A percentile compares a stretch with the other conserved stretches of the same genome.
These are phyloP conservation scores for Mastacembelus armatus DNA, from an alignment of 2,797 vertebrate species.

Conservation along the genomic window DNA sequence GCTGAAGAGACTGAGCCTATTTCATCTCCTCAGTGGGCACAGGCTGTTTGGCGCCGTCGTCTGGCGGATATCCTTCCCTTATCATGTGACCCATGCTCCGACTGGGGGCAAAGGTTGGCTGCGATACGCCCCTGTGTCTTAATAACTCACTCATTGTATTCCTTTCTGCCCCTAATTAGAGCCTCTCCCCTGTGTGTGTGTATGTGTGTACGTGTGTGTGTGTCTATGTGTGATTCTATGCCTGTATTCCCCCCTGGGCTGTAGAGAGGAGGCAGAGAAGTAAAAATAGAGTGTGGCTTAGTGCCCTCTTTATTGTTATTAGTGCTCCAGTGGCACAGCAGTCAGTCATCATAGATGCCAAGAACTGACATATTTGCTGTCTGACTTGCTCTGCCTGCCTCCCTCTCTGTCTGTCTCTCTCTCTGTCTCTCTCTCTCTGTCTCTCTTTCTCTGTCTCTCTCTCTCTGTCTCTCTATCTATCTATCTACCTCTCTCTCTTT, in stretches of 20 bases:
- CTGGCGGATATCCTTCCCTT: conserved; percentile 80
- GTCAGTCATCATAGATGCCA: conserved; percentile 78
- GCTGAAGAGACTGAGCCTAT: conserved; percentile 56
- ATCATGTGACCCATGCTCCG: conserved; percentile 81
- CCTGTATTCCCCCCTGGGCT: conserved; percentile 70
- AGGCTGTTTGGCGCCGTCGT: conserved; percentile 85
- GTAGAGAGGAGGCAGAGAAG: conserved; percentile 70
- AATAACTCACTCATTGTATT: conserved; percentile 92
- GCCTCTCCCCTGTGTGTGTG: conserved; percentile 74
- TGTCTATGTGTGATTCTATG: conserved; percentile 45
- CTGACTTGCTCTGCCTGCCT: conserved; percentile 40
- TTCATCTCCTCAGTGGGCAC: conserved; percentile 83
- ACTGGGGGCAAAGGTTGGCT: conserved; percentile 81
- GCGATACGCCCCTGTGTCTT: conserved; percentile 87
- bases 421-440: conserved; percentile 44
- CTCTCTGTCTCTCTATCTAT: conserved; percentile 40
- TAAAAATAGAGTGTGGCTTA: conserved; percentile 84
- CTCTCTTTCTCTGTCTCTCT: conserved; percentile 38
- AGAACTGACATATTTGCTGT: conserved; percentile 70
- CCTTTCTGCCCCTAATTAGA: conserved; percentile 89
- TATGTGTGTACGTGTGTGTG: conserved; percentile 35
- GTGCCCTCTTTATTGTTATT: conserved; percentile 84
- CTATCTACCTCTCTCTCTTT: too few species aligned
- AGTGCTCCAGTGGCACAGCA: conserved; percentile 80
- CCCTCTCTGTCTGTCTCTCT: conserved; percentile 39